Conservation (phyloP, 1,140 invertebrate species). For the Latrodectus geometricus region DNA sequence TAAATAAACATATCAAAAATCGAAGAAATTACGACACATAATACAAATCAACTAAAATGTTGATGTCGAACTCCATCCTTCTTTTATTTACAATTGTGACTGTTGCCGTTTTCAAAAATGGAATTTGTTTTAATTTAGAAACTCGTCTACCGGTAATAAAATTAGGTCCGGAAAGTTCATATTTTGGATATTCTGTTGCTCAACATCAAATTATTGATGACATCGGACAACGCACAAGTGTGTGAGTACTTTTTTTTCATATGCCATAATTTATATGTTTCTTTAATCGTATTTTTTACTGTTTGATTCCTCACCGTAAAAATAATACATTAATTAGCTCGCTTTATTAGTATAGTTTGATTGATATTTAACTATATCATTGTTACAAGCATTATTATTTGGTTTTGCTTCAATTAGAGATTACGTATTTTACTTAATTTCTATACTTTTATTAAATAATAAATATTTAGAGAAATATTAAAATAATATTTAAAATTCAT, state of each 20-base stretch:
- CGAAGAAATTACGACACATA: neutral
- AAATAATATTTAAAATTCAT: too few relatives aligned
- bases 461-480: too few relatives aligned
- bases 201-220: conserved; percentile 73
- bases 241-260: conserved; percentile 20
- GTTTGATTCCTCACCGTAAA: too few relatives aligned
- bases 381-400: too few relatives aligned
- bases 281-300: too few relatives aligned
- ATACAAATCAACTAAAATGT: neutral
- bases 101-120: conserved; percentile 2
- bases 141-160: conserved; percentile 85
- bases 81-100: neutral
- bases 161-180: conserved; percentile 76
- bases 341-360: too few relatives aligned
- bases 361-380: too few relatives aligned
- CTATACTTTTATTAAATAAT: too few relatives aligned
- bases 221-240: neutral
- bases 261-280: too few relatives aligned
- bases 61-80: neutral
- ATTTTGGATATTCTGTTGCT: conserved; percentile 90
- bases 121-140: conserved; percentile 81
- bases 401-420: too few relatives aligned
- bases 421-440: too few relatives aligned
- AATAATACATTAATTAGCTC: too few relatives aligned
- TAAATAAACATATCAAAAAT: neutral